Conservation (phyloP, 2,888 invertebrate genomes). For the Agrochola lota region DNA sequence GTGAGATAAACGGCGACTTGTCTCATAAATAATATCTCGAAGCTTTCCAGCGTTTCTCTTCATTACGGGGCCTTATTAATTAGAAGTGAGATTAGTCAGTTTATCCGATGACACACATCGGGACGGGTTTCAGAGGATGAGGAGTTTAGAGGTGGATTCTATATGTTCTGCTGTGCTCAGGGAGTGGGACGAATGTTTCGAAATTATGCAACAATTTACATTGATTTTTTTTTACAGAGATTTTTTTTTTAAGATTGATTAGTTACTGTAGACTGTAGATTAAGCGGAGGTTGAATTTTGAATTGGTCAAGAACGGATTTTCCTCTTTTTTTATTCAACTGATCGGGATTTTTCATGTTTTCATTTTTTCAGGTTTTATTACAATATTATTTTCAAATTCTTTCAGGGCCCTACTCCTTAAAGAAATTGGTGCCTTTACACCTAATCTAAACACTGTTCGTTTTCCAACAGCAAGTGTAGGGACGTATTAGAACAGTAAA, state of each 20-base stretch:
- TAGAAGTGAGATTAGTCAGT: slow-evolving; percentile 55
- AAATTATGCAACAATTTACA: slow-evolving; percentile 1
- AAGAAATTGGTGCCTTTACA: neutral
- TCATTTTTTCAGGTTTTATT: too few species aligned
- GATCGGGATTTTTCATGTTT: too few species aligned
- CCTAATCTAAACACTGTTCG: neutral
- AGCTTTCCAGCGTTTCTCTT: slow-evolving; percentile 62
- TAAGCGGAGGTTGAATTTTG: too few species aligned
- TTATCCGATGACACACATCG: slow-evolving; percentile 63
- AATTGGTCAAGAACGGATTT: too few species aligned
- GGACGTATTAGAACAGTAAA: neutral
- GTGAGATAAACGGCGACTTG: slow-evolving; percentile 54
- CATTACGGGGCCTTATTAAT: slow-evolving; percentile 63
- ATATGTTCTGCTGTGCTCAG: slow-evolving; percentile 2
- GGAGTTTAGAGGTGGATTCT: neutral
- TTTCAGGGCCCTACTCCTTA: neutral
- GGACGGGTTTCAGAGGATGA: slow-evolving; percentile 51
- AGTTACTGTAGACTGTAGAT: too few species aligned
- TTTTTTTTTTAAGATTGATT: too few species aligned
- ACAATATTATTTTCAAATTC: neutral
- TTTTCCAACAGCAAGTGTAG: neutral
- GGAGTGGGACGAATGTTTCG: slow-evolving; percentile 4
- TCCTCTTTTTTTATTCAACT: too few species aligned
- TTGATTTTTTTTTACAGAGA: neutral
- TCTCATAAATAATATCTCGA: slow-evolving; percentile 61